Conservation (phyloP, 2,113 vertebrate species). For the Corythornis vintsioides region DNA sequence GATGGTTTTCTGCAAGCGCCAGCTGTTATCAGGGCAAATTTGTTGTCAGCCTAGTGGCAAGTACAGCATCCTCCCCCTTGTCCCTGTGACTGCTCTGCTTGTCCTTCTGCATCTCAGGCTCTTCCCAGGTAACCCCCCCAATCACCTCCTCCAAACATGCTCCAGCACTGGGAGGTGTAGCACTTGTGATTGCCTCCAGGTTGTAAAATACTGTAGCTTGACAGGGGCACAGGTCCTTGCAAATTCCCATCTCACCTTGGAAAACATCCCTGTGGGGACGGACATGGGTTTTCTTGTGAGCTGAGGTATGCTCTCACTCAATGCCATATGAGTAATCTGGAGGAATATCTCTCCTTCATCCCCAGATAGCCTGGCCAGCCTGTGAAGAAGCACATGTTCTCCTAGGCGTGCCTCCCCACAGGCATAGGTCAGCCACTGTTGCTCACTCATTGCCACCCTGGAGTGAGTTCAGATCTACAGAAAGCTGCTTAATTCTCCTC, state of each 20-base stretch:
- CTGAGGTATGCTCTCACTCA: background rate
- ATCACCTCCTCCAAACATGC: background rate
- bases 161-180: background rate
- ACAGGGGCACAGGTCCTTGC: background rate
- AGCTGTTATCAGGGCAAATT: background rate
- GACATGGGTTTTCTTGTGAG: background rate
- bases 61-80: background rate
- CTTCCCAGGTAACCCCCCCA: accelerated
- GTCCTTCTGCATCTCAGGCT: background rate
- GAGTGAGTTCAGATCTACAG: background rate
- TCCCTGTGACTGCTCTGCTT: background rate
- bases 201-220: background rate
- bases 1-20: background rate
- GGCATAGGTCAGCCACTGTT: accelerated
- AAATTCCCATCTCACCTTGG: background rate
- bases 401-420: background rate
- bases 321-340: background rate
- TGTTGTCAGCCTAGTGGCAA: accelerated
- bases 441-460: background rate
- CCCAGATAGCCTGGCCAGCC: background rate
- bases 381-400: accelerated
- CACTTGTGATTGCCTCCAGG: background rate
- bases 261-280: background rate
- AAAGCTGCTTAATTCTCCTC: background rate
- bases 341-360: accelerated